Evolutionary conservation across 2,888 invertebrate species (phyloP).

Genomic region (Andricus curvator): DNA sequence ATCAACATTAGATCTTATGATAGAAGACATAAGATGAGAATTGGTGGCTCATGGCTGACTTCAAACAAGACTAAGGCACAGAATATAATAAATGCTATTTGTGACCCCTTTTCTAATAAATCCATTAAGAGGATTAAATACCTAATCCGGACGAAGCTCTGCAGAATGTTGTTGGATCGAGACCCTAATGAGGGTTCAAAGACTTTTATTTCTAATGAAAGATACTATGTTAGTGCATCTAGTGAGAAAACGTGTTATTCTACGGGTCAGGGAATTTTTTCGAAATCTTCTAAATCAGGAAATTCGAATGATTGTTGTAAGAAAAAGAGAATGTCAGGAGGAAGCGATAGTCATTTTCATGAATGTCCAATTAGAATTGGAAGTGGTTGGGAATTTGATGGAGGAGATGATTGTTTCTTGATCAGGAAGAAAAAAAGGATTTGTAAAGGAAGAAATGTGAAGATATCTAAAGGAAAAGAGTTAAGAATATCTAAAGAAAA

Average conservation of each 20-base stretch:
- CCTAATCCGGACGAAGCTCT: constrained; percentile 61
- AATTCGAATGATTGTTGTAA: background rate
- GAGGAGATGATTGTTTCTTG: background rate
- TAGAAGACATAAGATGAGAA: background rate
- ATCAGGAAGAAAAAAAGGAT: background rate
- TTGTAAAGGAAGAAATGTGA: background rate
- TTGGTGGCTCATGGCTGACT: constrained; percentile 17
- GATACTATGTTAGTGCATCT: constrained; percentile 56
- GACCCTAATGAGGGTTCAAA: constrained; percentile 31
- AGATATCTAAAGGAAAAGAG: background rate
- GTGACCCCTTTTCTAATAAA: constrained; percentile 52
- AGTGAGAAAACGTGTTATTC: constrained; percentile 51
- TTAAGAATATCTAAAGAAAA: background rate
- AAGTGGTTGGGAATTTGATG: constrained; percentile 12
- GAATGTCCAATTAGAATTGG: background rate
- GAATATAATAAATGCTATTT: constrained; percentile 37
- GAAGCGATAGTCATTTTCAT: background rate
- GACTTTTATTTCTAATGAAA: constrained; percentile 52
- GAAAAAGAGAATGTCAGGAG: constrained; percentile 4
- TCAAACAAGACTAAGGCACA: constrained; percentile 8
- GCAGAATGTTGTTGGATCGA: constrained; percentile 55
- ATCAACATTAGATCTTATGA: background rate
- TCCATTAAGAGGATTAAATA: constrained; percentile 61
- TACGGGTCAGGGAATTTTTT: background rate
- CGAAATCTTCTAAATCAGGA: background rate